Evolutionary conservation across 2,888 invertebrate genomes (phyloP).

Genomic region (Flexamia atlantica): DNA sequence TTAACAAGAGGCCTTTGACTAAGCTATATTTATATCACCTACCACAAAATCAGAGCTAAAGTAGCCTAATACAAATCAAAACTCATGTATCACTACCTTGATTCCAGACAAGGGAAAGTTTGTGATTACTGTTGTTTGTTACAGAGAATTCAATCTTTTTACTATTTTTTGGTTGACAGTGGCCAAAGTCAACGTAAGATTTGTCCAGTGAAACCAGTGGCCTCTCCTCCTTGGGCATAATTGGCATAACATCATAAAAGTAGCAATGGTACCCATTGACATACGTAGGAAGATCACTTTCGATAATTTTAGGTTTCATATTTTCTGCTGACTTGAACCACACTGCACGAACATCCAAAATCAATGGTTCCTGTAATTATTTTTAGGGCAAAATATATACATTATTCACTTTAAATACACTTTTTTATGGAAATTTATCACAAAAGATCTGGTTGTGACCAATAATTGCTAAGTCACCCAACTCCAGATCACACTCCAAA

Average conservation of each 20-base stretch:
- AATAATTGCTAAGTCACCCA: too few species aligned
- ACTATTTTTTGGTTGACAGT: slow-evolving; percentile 1
- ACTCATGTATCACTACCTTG: neutral
- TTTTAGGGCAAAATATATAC: too few species aligned
- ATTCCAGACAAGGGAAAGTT: slow-evolving; percentile 2
- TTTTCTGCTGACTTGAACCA: neutral
- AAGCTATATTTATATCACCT: too few species aligned
- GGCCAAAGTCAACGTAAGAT: neutral
- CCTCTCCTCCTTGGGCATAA: neutral
- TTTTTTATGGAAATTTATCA: too few species aligned
- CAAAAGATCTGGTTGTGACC: too few species aligned
- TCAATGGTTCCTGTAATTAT: neutral
- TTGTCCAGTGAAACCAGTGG: neutral
- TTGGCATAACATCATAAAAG: neutral
- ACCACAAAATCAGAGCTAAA: too few species aligned
- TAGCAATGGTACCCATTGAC: neutral
- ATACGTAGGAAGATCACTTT: neutral
- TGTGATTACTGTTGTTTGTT: neutral
- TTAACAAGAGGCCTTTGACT: too few species aligned
- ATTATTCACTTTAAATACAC: too few species aligned
- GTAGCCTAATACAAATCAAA: too few species aligned
- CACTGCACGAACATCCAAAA: neutral
- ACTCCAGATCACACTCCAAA: too few species aligned
- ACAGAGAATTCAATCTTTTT: slow-evolving; percentile 8
- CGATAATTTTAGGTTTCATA: neutral